Percentiles rank a stretch among this genome's conserved stretches.
Conservation (phyloP, 2,888 invertebrate genomes). For the Apamea epomidion region DNA sequence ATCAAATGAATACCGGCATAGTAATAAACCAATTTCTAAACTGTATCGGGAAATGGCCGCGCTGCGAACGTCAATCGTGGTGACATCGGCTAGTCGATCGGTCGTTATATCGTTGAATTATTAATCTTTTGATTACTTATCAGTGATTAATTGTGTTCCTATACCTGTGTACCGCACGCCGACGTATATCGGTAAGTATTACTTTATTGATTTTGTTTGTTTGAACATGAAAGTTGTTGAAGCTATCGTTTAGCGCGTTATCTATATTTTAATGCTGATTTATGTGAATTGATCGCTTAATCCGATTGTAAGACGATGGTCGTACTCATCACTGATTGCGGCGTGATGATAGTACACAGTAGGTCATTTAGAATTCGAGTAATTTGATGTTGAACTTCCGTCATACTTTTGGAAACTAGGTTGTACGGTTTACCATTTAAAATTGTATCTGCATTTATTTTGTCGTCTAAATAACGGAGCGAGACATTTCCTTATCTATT, state of each 20-base stretch:
- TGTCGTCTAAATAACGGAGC: constrained; percentile 29
- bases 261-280: constrained; percentile 70
- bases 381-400: constrained; percentile 42
- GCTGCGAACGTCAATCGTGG: constrained; percentile 71
- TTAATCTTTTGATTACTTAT: constrained; percentile 73
- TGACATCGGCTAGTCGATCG: constrained; percentile 72
- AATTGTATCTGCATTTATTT: constrained; percentile 22
- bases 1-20: neutral
- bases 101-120: constrained; percentile 67
- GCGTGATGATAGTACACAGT: constrained; percentile 64
- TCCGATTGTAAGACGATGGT: constrained; percentile 64
- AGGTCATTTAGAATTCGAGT: constrained; percentile 46
- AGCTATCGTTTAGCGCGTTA: constrained; percentile 64
- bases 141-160: constrained; percentile 73
- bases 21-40: constrained; percentile 36
- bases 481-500: constrained; percentile 13
- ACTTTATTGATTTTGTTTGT: constrained; percentile 59
- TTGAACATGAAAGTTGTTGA: constrained; percentile 52
- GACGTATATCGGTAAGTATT: constrained; percentile 76
- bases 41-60: constrained; percentile 63
- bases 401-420: constrained; percentile 30
- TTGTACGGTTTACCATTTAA: constrained; percentile 12
- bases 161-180: constrained; percentile 67
- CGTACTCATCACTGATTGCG: constrained; percentile 67
- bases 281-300: constrained; percentile 67